Evolutionary conservation across 2,888 invertebrate genomes (phyloP).

Genomic region (Archips crataeganus): DNA sequence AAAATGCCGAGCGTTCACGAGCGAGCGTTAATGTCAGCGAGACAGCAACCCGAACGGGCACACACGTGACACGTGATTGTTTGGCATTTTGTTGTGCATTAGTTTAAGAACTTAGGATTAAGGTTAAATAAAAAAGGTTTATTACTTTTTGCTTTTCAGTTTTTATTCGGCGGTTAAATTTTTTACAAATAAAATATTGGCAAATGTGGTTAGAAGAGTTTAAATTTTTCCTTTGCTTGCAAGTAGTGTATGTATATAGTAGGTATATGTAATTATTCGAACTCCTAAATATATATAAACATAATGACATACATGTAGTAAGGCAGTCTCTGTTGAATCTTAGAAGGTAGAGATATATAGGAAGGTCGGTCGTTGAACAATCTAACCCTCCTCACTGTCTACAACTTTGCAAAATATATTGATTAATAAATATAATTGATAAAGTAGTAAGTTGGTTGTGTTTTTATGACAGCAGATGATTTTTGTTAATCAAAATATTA

Average conservation of each 20-base stretch:
- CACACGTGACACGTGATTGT: too few relatives aligned
- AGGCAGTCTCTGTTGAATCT: background rate
- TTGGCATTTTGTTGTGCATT: too few relatives aligned
- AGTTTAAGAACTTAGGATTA: too few relatives aligned
- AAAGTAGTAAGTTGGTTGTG: slow-evolving; percentile 52
- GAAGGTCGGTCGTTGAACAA: slow-evolving; percentile 13
- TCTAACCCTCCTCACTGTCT: slow-evolving; percentile 27
- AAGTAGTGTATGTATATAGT: background rate
- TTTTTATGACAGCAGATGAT: slow-evolving; percentile 60
- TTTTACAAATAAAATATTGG: too few relatives aligned
- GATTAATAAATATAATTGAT: slow-evolving; percentile 12
- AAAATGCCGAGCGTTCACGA: too few relatives aligned
- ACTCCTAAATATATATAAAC: background rate
- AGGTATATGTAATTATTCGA: background rate
- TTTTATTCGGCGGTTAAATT: too few relatives aligned
- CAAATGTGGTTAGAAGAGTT: too few relatives aligned
- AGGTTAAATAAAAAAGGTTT: too few relatives aligned
- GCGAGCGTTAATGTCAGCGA: too few relatives aligned
- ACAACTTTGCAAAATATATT: slow-evolving; percentile 6
- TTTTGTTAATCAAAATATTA: too few relatives aligned
- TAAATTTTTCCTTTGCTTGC: background rate
- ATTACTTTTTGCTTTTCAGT: too few relatives aligned
- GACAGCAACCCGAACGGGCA: too few relatives aligned
- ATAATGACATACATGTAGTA: background rate
- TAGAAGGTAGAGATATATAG: background rate